A percentile compares a stretch with the other conserved stretches of the same genome.
Conservation (phyloP, 2,113 vertebrate species). For the Oryzias curvinotus region DNA sequence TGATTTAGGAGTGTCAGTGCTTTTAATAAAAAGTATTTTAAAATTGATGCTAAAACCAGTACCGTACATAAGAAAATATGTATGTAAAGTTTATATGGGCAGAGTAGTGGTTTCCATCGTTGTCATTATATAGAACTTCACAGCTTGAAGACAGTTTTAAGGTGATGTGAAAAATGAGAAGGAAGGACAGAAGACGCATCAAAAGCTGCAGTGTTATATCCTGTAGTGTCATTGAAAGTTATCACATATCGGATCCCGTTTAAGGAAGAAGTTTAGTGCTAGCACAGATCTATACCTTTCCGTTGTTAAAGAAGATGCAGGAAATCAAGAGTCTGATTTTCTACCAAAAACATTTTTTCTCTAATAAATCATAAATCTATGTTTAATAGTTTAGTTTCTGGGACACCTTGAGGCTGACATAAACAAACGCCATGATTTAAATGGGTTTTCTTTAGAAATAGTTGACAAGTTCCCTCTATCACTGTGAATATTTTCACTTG, state of each 20-base stretch:
- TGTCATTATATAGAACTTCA: not conserved
- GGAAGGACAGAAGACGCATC: slow-evolving; percentile 37
- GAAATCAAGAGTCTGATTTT: no score
- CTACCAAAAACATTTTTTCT: not conserved
- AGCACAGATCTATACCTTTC: not conserved
- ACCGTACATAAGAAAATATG: no score
- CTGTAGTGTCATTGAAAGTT: slow-evolving; percentile 1
- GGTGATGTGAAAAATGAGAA: slow-evolving; percentile 19
- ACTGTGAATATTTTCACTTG: slow-evolving; percentile 2
- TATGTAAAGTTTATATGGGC: no score
- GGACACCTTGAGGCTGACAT: not conserved
- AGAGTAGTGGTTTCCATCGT: no score
- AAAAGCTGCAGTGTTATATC: slow-evolving; percentile 10
- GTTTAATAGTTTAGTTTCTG: not conserved
- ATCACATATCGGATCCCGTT: not conserved
- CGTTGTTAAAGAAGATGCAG: not conserved
- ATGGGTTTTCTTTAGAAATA: no score
- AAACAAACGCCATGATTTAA: not conserved
- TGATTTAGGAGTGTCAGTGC: no score
- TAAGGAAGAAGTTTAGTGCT: not conserved
- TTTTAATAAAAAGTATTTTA: no score
- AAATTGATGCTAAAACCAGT: no score
- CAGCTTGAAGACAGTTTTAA: slow-evolving; percentile 13
- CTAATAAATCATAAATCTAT: not conserved
- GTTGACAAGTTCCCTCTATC: not conserved